phyloP scores from a whole-genome alignment of 2,113 vertebrate genomes.

The Brachypodius melanocephalos region DNA sequence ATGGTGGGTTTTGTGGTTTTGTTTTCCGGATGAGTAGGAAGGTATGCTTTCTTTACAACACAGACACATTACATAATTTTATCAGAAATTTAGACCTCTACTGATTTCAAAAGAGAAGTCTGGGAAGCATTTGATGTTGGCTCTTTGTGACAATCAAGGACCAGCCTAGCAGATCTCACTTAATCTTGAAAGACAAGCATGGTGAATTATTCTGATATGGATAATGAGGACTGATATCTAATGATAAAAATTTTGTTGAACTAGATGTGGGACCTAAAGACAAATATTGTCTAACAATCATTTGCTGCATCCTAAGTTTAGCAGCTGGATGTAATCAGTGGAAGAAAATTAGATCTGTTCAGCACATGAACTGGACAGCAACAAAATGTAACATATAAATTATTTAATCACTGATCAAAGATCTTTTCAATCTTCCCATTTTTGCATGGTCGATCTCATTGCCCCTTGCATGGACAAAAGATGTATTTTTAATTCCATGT shows the following conservation, averaged over 20 bases:
- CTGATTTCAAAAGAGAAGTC: neutral
- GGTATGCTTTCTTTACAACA: neutral
- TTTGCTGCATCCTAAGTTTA: neutral
- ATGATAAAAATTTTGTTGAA: neutral
- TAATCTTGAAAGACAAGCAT: neutral
- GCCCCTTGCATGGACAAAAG: neutral
- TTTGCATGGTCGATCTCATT: neutral
- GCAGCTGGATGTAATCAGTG: neutral
- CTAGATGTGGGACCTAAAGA: neutral
- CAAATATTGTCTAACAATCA: neutral
- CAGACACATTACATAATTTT: neutral
- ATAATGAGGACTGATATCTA: neutral
- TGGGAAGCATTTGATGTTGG: neutral
- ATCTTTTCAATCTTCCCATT: neutral
- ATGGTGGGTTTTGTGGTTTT: fast-evolving
- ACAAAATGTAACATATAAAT: neutral
- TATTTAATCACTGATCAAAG: neutral
- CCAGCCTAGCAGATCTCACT: neutral
- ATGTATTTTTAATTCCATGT: neutral
- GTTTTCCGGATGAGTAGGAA: neutral
- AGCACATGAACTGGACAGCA: neutral
- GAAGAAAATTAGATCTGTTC: neutral
- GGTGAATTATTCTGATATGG: neutral
- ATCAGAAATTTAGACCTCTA: neutral
- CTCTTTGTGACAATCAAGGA: neutral